Base-by-base conservation (phyloP, 2,113 vertebrate species). In the Paratilapia polleni region DNA sequence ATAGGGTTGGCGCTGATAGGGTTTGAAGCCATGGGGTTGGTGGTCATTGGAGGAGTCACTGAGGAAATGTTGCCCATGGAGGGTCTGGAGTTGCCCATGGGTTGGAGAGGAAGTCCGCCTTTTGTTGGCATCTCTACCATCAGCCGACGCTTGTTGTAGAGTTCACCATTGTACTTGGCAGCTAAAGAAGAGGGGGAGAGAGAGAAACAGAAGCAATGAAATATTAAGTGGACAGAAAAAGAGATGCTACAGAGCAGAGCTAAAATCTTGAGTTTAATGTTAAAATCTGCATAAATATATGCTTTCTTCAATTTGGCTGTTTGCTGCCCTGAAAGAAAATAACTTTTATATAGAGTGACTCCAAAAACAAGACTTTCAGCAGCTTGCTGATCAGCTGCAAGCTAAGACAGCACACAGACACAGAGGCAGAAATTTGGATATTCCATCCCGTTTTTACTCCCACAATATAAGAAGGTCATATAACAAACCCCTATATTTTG, bases 111-210 rank as follows among this genome's bases (percentile, higher is more conserved):
- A 68, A 99, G 95, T 75, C 95, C 97, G 4, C 97, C 97, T 88
- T 99, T 98, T 2, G 96, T 92, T 0, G 98, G 97, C 91, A 99
- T 93, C 89, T 99, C 98, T 0, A 98, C 97, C 93, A 99, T 96
- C 61, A 99, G 97, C 1, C 97, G 96, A 1, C 97, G 97, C 78
- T 99, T 99, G 90, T 91, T 95, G 94, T 98, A 99, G 94, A 98
- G 96, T 91, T 99, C 98, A 0, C 98, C 97, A 0, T 96, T 98
- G 89, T 97, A 97, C 92, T 99, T 99, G 93, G 98, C 97, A 14
- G 98, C 98, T 99, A 26, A 80, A 28, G 81, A 63, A 79, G 36
- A 92, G 24, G 83, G 47, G 80, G 80, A 92, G 8, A 86, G 43
- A 89, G 24, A 85, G 43, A 78, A 28, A 86, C 2, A 80, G 47